phyloP scores from a whole-genome alignment of 1,140 invertebrate genomes.

The Mya arenaria region DNA sequence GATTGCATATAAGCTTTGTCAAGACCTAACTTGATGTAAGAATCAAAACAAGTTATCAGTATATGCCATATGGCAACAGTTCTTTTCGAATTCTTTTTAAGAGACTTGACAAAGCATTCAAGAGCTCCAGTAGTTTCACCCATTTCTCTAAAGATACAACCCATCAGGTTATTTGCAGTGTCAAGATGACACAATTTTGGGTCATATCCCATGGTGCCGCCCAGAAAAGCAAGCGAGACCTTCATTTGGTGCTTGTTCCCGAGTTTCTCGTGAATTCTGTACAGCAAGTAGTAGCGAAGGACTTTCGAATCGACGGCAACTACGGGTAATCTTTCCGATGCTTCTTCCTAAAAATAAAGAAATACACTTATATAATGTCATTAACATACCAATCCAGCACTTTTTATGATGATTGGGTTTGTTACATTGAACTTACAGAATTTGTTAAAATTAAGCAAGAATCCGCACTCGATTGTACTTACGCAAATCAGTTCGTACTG shows the following conservation, averaged over 20 bases:
- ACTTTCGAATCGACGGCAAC: not conserved
- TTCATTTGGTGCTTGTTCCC: not conserved
- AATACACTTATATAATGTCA: not conserved
- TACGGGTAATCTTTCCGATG: not conserved
- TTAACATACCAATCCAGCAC: not conserved
- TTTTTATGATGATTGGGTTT: not conserved
- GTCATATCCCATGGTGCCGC: not conserved
- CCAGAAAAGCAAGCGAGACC: not conserved
- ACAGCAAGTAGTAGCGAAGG: not conserved
- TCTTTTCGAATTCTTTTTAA: not conserved
- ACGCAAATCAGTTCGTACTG: not conserved
- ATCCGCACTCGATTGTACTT: not conserved
- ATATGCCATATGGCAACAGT: not conserved
- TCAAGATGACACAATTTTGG: not conserved
- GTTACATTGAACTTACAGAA: not conserved
- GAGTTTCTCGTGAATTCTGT: not conserved
- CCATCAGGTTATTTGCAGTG: not conserved
- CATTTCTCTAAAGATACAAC: not conserved
- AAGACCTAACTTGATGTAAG: too few species aligned
- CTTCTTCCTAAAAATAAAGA: not conserved
- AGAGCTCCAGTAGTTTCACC: not conserved
- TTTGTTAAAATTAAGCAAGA: not conserved
- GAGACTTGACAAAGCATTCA: not conserved
- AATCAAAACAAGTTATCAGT: not conserved
- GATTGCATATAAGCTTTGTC: too few species aligned